Percentiles rank a stretch among this genome's conserved stretches.
Conservation (phyloP, 2,113 vertebrate genomes). For the Echinops telfairi region DNA sequence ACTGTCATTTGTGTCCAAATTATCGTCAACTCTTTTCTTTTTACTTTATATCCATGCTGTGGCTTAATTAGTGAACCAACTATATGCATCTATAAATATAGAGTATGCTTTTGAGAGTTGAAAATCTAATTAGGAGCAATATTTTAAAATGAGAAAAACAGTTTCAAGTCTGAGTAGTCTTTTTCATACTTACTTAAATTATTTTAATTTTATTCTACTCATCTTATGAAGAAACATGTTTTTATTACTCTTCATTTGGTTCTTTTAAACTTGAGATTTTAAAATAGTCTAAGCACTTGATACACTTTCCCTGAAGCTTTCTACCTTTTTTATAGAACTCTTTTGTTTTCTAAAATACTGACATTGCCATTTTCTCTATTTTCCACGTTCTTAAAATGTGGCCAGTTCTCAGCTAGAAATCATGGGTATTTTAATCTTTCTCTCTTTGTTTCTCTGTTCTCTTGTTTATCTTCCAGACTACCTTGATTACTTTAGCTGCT, state of each 20-base stretch:
- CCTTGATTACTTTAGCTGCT: neutral
- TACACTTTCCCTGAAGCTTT: neutral
- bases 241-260: neutral
- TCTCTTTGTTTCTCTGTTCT: neutral
- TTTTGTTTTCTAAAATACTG: neutral
- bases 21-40: neutral
- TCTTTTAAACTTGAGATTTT: neutral
- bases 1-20: neutral
- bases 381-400: neutral
- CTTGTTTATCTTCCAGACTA: neutral
- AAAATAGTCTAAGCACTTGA: neutral
- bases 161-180: neutral
- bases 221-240: neutral
- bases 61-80: constrained; percentile 4
- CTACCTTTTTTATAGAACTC: neutral
- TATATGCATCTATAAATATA: neutral
- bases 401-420: neutral
- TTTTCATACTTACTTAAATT: constrained; percentile 42
- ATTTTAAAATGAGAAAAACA: constrained; percentile 17
- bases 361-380: neutral
- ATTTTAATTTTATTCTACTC: neutral
- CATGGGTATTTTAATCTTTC: no score
- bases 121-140: constrained; percentile 6
- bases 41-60: constrained; percentile 20
- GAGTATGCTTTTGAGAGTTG: neutral